Percentiles rank a stretch among this genome's conserved stretches.
These are phyloP conservation scores for Minunthozetes semirufus DNA, from an alignment of 2,888 invertebrate genomes.

Conservation along the genomic window DNA sequence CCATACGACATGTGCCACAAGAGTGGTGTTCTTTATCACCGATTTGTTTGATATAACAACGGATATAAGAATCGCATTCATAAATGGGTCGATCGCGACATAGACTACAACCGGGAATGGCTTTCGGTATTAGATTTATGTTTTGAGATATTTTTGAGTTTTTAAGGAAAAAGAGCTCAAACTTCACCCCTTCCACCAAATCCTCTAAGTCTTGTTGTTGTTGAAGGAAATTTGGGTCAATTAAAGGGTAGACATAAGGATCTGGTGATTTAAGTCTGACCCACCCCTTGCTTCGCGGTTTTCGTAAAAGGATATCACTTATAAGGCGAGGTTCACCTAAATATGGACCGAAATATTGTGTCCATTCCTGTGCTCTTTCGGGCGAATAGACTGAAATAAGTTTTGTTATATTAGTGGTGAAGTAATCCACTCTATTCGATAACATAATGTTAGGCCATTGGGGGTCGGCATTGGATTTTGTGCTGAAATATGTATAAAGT, in stretches of 20 bases:
- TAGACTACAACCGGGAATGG: constrained; percentile 28
- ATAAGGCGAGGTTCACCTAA: constrained; percentile 9
- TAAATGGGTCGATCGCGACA: constrained; percentile 1
- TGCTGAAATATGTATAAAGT: no score
- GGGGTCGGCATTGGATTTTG: no score
- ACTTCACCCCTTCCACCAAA: neutral
- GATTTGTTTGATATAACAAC: no score
- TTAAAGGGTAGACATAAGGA: neutral
- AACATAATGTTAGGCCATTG: neutral
- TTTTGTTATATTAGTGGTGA: neutral
- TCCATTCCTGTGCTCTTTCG: neutral
- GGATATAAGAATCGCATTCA: neutral
- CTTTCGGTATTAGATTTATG: neutral
- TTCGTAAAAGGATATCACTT: constrained; percentile 9
- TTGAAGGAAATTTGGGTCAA: constrained; percentile 16
- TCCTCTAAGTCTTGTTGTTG: constrained; percentile 5
- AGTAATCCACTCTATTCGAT: neutral
- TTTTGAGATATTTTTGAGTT: constrained; percentile 5
- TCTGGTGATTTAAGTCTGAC: neutral
- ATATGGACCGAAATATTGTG: constrained; percentile 10
- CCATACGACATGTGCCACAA: constrained; percentile 30
- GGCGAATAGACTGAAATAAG: neutral
- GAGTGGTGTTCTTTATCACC: constrained; percentile 9
- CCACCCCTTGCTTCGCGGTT: no score
- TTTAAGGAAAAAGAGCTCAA: constrained; percentile 4